phyloP scores from a whole-genome alignment of 2,113 vertebrate species.

The Grallaria varia region DNA sequence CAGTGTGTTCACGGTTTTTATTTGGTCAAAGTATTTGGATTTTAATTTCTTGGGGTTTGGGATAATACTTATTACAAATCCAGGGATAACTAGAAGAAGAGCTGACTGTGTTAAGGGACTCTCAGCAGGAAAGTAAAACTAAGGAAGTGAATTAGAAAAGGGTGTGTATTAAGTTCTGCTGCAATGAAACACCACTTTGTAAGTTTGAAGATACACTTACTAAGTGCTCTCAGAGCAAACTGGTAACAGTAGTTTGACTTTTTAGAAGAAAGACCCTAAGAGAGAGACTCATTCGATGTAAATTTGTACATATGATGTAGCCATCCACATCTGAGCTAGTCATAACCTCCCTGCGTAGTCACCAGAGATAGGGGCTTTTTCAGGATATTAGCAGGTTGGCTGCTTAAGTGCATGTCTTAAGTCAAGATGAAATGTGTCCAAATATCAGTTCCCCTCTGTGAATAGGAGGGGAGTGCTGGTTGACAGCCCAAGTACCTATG shows the following conservation, averaged over 20 bases:
- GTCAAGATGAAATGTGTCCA: not conserved
- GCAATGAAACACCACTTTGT: not conserved
- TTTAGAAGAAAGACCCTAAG: not conserved
- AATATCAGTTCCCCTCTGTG: not conserved
- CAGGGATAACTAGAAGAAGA: not conserved
- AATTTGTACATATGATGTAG: not conserved
- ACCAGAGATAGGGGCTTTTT: not conserved
- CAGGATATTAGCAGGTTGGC: not conserved
- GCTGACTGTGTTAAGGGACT: not conserved
- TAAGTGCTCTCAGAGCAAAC: not conserved
- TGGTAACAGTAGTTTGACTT: not conserved
- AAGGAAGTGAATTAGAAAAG: not conserved
- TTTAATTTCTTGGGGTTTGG: not conserved
- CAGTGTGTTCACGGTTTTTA: not conserved
- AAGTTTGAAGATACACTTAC: not conserved
- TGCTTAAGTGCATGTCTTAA: not conserved
- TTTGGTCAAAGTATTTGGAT: slow-evolving; percentile 23
- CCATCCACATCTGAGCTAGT: not conserved
- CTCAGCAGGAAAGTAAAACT: slow-evolving; percentile 1
- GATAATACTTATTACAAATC: slow-evolving; percentile 12
- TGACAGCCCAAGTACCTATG: not conserved
- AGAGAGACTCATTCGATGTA: not conserved
- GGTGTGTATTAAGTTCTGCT: not conserved
- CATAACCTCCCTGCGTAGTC: not conserved
- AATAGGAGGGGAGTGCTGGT: not conserved